Conservation (phyloP, 2,888 invertebrate species). For the Sphaerophoria taeniata region DNA sequence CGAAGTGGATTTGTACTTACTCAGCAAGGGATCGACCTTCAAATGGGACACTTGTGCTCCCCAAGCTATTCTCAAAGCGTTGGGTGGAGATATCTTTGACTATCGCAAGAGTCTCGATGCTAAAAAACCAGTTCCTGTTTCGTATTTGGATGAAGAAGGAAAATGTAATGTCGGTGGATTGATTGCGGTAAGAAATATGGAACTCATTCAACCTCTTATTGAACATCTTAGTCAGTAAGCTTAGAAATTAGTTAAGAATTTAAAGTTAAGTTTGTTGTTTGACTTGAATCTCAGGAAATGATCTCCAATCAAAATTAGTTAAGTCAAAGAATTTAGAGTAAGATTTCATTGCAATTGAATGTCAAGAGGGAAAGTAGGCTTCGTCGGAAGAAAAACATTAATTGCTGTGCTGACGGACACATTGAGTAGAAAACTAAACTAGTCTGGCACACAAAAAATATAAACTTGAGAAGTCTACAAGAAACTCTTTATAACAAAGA, state of each 20-base stretch:
- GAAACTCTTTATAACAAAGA: too few relatives aligned
- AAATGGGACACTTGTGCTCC: constrained; percentile 97
- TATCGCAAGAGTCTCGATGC: constrained; percentile 79
- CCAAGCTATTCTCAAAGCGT: constrained; percentile 90
- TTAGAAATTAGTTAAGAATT: neutral
- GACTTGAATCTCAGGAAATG: too few relatives aligned
- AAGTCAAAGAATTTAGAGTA: too few relatives aligned
- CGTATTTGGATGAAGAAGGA: constrained; percentile 77
- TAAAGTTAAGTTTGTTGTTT: too few relatives aligned
- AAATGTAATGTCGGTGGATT: constrained; percentile 84
- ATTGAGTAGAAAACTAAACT: too few relatives aligned
- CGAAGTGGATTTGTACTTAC: constrained; percentile 88
- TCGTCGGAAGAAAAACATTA: too few relatives aligned
- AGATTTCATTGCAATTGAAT: too few relatives aligned
- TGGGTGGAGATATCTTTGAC: constrained; percentile 89
- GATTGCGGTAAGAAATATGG: constrained; percentile 83
- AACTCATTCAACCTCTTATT: constrained; percentile 78
- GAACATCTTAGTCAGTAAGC: constrained; percentile 66
- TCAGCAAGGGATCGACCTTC: constrained; percentile 91
- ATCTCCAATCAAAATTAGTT: too few relatives aligned
- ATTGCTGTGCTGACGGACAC: too few relatives aligned
- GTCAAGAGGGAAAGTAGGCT: too few relatives aligned
- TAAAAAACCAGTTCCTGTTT: constrained; percentile 78
- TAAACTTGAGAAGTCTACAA: too few relatives aligned
- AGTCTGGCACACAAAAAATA: too few relatives aligned